phyloP scores from a whole-genome alignment of 1,140 invertebrate genomes.

The Papilio aristodemus region DNA sequence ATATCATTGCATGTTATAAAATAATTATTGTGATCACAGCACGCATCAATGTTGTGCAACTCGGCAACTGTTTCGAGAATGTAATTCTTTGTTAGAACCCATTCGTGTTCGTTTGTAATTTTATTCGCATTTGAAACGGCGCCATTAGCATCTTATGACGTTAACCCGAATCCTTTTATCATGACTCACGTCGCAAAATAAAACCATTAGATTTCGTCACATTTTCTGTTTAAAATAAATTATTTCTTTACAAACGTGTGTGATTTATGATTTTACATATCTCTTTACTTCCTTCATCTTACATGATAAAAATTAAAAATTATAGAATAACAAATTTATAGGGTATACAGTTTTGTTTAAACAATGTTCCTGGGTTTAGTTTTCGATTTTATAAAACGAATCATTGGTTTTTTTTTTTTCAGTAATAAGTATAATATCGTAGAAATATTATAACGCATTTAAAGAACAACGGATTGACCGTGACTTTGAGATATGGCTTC shows the following conservation, averaged over 20 bases:
- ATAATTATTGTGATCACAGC: constrained; percentile 36
- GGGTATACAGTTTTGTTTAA: too few species aligned
- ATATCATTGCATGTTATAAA: constrained; percentile 37
- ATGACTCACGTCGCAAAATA: constrained; percentile 30
- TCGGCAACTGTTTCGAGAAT: constrained; percentile 28
- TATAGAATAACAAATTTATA: too few species aligned
- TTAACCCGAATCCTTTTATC: constrained; percentile 29
- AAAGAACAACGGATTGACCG: constrained; percentile 3
- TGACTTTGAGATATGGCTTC: constrained; percentile 22
- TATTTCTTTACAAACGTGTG: neutral
- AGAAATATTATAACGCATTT: neutral
- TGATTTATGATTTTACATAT: constrained; percentile 1
- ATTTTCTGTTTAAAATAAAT: constrained; percentile 7
- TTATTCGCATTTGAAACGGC: constrained; percentile 31
- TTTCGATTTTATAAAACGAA: too few species aligned
- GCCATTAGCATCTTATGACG: constrained; percentile 35
- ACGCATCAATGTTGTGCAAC: constrained; percentile 18
- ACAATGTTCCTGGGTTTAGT: too few species aligned
- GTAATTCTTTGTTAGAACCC: constrained; percentile 30
- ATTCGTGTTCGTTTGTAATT: constrained; percentile 34
- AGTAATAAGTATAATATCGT: neutral
- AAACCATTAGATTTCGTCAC: constrained; percentile 29
- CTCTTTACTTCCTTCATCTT: too few species aligned
- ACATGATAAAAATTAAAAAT: too few species aligned
- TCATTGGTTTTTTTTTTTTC: neutral